phyloP scores from a whole-genome alignment of 2,797 vertebrate genomes.

The Sebastes hopkinsi region DNA sequence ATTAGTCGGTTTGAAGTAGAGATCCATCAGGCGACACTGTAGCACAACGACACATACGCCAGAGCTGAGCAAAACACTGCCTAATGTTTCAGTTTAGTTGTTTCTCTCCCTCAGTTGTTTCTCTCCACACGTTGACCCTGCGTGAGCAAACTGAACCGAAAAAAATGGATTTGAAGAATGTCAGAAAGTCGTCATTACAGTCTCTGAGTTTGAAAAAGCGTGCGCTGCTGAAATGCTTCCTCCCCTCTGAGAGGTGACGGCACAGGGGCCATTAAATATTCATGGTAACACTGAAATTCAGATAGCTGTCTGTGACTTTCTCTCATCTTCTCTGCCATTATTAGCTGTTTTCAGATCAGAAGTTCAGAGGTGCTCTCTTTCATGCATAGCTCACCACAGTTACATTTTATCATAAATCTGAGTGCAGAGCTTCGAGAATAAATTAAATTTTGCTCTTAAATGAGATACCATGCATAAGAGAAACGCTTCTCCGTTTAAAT shows the following conservation, averaged over 20 bases:
- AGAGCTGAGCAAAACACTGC: not conserved
- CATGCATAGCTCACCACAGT: not conserved
- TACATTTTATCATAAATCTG: not conserved
- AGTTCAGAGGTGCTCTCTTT: constrained; percentile 10
- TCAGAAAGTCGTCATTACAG: constrained; percentile 38
- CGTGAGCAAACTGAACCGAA: not conserved
- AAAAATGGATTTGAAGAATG: constrained; percentile 23
- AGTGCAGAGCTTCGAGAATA: not conserved
- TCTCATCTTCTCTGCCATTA: constrained; percentile 34
- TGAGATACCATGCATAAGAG: not conserved
- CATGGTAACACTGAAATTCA: constrained; percentile 57
- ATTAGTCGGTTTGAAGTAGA: constrained; percentile 28
- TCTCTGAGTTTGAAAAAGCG: constrained; percentile 14
- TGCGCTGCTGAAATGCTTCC: constrained; percentile 23
- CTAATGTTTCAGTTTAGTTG: not conserved
- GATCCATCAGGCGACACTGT: not conserved
- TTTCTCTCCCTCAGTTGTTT: not conserved
- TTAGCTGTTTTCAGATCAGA: constrained; percentile 27
- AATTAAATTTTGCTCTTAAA: not conserved
- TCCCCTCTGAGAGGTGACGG: constrained; percentile 46
- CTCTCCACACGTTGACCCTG: not conserved
- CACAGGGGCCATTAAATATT: constrained; percentile 65
- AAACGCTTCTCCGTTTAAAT: not conserved
- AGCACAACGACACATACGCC: not conserved
- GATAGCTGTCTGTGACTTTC: constrained; percentile 51